phyloP scores from a whole-genome alignment of 2,888 invertebrate genomes.

The Yponomeuta plumbellus region DNA sequence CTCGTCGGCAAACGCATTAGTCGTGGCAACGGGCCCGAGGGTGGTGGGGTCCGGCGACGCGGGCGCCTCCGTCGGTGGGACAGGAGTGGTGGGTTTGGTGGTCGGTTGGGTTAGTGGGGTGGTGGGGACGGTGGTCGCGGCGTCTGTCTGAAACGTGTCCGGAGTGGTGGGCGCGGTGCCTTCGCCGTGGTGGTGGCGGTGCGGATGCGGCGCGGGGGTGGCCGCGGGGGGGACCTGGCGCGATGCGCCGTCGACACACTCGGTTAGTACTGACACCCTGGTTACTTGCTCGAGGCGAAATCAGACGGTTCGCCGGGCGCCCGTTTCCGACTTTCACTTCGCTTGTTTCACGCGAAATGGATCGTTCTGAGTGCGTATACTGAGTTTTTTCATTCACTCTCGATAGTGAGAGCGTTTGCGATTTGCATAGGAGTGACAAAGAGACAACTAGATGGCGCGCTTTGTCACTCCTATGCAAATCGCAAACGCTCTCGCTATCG shows the following conservation, averaged over 20 bases:
- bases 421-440: too few species aligned
- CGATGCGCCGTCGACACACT: conserved; percentile 59
- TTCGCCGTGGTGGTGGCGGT: conserved; percentile 70
- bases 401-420: too few species aligned
- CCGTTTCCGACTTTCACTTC: too few species aligned
- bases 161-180: conserved; percentile 52
- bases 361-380: too few species aligned
- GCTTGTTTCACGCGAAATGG: too few species aligned
- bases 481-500: too few species aligned
- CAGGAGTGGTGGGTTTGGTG: conserved; percentile 20
- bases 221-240: conserved; percentile 51
- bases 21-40: conserved; percentile 50
- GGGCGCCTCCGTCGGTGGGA: conserved; percentile 46
- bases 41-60: conserved; percentile 46
- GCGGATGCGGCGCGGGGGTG: conserved; percentile 49
- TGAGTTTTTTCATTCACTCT: too few species aligned
- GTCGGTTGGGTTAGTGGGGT: conserved; percentile 19
- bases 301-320: too few species aligned
- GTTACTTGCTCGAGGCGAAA: neutral
- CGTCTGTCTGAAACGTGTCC: conserved; percentile 67
- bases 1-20: conserved; percentile 66
- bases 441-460: too few species aligned
- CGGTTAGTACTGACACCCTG: conserved; percentile 65
- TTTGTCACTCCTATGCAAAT: too few species aligned
- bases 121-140: conserved; percentile 31